phyloP scores from a whole-genome alignment of 2,797 vertebrate species.

The Falco biarmicus region DNA sequence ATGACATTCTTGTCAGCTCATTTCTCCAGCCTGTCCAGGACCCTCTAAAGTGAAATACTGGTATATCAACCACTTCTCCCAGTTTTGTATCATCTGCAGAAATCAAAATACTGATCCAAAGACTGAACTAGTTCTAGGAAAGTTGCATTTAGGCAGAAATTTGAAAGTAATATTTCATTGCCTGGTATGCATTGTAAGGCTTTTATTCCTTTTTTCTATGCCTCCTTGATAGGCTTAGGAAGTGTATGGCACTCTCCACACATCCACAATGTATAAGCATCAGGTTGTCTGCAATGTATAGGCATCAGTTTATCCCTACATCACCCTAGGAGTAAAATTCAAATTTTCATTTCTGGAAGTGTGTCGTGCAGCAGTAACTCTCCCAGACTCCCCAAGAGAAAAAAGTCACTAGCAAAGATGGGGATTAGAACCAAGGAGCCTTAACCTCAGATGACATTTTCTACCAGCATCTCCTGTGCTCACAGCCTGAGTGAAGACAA shows the following conservation, averaged over 20 bases:
- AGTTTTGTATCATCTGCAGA: neutral
- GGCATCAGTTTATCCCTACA: neutral
- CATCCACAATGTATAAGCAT: accelerated
- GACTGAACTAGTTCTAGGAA: neutral
- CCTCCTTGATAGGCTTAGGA: neutral
- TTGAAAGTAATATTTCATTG: neutral
- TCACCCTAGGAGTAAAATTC: neutral
- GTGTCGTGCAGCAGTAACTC: neutral
- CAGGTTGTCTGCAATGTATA: neutral
- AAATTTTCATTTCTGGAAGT: neutral
- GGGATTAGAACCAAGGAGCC: neutral
- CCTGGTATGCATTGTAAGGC: neutral
- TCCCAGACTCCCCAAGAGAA: neutral
- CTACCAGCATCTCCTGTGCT: neutral
- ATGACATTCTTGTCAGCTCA: neutral
- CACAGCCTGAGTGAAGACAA: neutral
- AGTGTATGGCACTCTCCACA: neutral
- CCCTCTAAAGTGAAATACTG: neutral
- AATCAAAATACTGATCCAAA: neutral
- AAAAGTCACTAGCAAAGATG: neutral
- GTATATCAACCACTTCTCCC: neutral
- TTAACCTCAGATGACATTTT: neutral
- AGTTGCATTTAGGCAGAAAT: neutral
- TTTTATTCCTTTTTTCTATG: neutral
- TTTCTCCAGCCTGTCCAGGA: neutral